Base-by-base conservation (phyloP, 2,113 vertebrate genomes). In the Rhombomys opimus region DNA sequence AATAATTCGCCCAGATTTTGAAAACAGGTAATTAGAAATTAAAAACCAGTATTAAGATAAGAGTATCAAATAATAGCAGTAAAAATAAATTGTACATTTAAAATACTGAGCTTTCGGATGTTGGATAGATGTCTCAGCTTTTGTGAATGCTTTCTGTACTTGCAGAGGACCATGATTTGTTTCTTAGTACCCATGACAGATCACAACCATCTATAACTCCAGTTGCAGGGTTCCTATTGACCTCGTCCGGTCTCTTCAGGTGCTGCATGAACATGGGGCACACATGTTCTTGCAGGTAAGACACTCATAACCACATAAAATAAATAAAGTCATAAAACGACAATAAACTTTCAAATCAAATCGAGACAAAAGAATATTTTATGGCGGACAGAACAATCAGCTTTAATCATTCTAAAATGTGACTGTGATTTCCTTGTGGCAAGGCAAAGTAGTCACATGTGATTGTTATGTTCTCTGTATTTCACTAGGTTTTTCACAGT, bases 401-500 rank as follows among this genome's bases (percentile, higher is more conserved):
- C n/a, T n/a, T 20, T 17, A 52, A 67, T 90, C 17, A 76, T 38
- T 76, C 12, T 76, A 54, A 38, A 65, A 25, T 68, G 1, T 65
- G 5, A 0, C 22, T 75, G 12, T 57, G n/a, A 75, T 52, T 92
- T 96, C 10, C 67, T 54, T 46, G 15, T 63, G 50, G 18, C 20
- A 41, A 1, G 13, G 35, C 9, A 46, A 77, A 81, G 54, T 3
- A n/a, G 32, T 70, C 30, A 52, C 22, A 14, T 94, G 85, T 30
- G n/a, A 86, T 52, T 61, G 41, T 67, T 77, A 13, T 95, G 2
- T 30, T 30, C 1, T 5, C 68, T 67, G 1, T 77, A 73, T 75
- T 14, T 94, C 35, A 84, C 96, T 22, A 73, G 81, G 70, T 72
- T 97, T 96, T 96, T 65, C 14, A 87, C 52, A 27, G 63, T 88